These are phyloP conservation scores for Drosophila sucinea DNA, from an alignment of 1,140 invertebrate species.

Conservation along the genomic window DNA sequence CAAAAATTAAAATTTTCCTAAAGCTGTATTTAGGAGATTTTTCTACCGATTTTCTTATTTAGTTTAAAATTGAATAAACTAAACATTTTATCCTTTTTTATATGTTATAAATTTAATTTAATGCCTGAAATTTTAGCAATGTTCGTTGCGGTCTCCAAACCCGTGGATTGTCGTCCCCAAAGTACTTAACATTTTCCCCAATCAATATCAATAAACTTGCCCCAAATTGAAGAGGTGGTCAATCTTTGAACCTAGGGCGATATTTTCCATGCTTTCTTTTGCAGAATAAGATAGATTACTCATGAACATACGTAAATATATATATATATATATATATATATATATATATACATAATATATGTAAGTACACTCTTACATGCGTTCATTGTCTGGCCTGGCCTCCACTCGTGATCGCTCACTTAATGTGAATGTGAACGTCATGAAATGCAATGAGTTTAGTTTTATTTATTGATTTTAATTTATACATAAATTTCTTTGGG, in stretches of 20 bases:
- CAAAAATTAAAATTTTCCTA: no score
- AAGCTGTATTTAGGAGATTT: no score
- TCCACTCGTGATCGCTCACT: constrained; percentile 5
- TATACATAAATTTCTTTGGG: constrained; percentile 63
- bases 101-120: no score
- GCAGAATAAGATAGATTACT: constrained; percentile 4
- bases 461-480: constrained; percentile 76
- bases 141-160: no score
- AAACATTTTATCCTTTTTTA: no score
- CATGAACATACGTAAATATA: constrained; percentile 4
- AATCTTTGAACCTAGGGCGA: constrained; percentile 4
- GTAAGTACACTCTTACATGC: neutral
- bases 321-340: neutral
- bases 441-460: constrained; percentile 23
- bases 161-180: no score
- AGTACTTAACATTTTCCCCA: neutral
- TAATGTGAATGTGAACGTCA: constrained; percentile 1
- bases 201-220: constrained; percentile 8
- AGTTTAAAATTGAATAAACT: no score
- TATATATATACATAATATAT: no score
- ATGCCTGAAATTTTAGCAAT: no score
- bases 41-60: no score
- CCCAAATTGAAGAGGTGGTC: neutral
- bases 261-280: constrained; percentile 5
- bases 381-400: neutral